phyloP scores from a whole-genome alignment of 2,888 invertebrate genomes.

The Esperia sulphurella region DNA sequence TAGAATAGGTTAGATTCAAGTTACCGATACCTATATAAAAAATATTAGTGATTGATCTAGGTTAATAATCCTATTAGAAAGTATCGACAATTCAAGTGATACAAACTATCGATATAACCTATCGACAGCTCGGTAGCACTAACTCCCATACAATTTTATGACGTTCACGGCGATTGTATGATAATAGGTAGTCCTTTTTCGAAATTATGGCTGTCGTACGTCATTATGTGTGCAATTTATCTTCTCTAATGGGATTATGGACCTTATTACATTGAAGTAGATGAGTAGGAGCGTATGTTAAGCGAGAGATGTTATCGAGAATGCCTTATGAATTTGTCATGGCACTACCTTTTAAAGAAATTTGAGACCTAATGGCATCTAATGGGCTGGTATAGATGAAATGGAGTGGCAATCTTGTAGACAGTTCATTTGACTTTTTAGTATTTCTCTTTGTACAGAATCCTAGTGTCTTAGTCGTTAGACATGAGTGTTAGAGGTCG shows the following conservation, averaged over 20 bases:
- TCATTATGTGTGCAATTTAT: conserved; percentile 32
- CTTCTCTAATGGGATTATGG: conserved; percentile 14
- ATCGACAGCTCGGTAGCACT: conserved; percentile 12
- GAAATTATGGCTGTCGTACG: conserved; percentile 59
- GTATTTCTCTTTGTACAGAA: too few relatives aligned
- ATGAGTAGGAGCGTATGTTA: conserved; percentile 4
- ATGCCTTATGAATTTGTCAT: conserved; percentile 25
- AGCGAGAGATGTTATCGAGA: conserved; percentile 16
- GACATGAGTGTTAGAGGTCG: too few relatives aligned
- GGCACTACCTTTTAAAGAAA: conserved; percentile 2
- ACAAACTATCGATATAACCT: background rate
- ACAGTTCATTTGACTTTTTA: too few relatives aligned
- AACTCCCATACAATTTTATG: conserved; percentile 33
- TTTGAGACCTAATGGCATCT: too few relatives aligned
- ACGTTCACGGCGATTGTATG: conserved; percentile 65
- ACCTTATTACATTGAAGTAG: conserved; percentile 20
- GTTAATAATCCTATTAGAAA: too few relatives aligned
- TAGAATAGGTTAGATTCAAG: too few relatives aligned
- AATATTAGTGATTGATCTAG: too few relatives aligned
- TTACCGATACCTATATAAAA: too few relatives aligned
- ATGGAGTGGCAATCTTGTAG: too few relatives aligned
- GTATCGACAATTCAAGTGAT: background rate
- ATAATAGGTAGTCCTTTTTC: conserved; percentile 64
- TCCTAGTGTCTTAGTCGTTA: too few relatives aligned
- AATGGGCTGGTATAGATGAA: too few relatives aligned